phyloP scores from a whole-genome alignment of 2,888 invertebrate genomes.

The Copidosoma aretas region DNA sequence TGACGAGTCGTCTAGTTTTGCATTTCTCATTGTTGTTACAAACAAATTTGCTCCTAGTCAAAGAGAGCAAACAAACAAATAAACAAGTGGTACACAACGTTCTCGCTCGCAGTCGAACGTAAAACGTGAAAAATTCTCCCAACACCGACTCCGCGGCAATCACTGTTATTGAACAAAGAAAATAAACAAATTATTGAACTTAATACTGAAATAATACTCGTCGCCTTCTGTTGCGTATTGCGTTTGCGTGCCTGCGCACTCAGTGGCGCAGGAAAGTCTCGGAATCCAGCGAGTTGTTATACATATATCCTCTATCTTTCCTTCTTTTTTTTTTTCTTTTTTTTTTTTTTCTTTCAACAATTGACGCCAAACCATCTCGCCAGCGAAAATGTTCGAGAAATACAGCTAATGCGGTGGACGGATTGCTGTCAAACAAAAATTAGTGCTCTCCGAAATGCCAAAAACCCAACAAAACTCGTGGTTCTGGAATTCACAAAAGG shows the following conservation, averaged over 20 bases:
- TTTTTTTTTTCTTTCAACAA: slow-evolving; percentile 12
- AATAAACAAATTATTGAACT: slow-evolving; percentile 38
- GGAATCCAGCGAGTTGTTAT: not conserved
- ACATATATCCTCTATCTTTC: too few relatives aligned
- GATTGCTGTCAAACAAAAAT: slow-evolving; percentile 50
- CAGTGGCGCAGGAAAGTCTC: not conserved
- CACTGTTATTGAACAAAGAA: slow-evolving; percentile 16
- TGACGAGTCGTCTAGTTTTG: not conserved
- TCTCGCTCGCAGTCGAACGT: not conserved
- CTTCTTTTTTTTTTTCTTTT: too few relatives aligned
- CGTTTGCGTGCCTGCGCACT: not conserved
- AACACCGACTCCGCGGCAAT: too few relatives aligned
- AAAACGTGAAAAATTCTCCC: not conserved
- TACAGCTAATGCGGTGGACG: slow-evolving; percentile 57
- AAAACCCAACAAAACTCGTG: too few relatives aligned
- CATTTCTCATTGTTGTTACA: slow-evolving; percentile 1
- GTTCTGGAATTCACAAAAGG: too few relatives aligned
- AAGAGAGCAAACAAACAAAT: slow-evolving; percentile 11
- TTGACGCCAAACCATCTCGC: slow-evolving; percentile 48
- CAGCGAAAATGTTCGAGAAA: slow-evolving; percentile 45
- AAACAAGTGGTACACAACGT: too few relatives aligned
- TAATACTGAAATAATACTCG: slow-evolving; percentile 42
- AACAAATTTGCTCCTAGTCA: not conserved
- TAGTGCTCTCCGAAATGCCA: too few relatives aligned
- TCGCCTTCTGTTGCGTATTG: slow-evolving; percentile 18